Base-by-base conservation (phyloP, 2,113 vertebrate species). In the Prinia subflava region DNA sequence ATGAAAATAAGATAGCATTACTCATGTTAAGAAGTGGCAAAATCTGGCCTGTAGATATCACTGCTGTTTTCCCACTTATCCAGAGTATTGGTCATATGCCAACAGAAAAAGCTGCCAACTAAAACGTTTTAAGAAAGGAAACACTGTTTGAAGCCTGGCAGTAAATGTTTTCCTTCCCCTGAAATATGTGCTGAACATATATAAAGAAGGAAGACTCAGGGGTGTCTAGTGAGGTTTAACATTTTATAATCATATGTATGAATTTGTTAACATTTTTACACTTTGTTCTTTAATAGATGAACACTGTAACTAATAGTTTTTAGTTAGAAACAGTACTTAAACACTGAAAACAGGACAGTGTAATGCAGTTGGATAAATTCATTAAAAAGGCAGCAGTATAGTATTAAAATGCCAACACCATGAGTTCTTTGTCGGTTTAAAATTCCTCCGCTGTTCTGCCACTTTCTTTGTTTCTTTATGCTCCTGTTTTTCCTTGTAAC, bases 41-140 rank as follows among this genome's bases (percentile, higher is more conserved):
- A 95, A 68, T 87, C 91, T 84, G 69, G 47, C 80, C 73, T 63
- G 44, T 75, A 63, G 86, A 84, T 87, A 95, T 55, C 56, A 52
- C 39, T 0, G 1, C 90, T 89, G 1, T 89, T 94, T 95, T 92
- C 84, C 80, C 77, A 74, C 56, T 91, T 84, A 56, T 10, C 11
- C 47, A 41, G 76, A 86, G 10, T 47, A 8, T 60, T 96, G 89
- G 76, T 64, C 73, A 8, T 13, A 25, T 23, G 83, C 83, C 92
- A 94, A 31, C 5, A 92, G 83, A 67, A 92, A 30, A 87, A 87
- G 47, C 86, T 97, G 91, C 95, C 95, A 96, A 94, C 44, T 30
- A 75, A 91, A 94, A 95, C 3, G 0, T 75, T 96, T 81, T 44
- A 87, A 85, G 87, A 94, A 94, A 91, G 89, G 76, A 94, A 95